A percentile compares a stretch with the other conserved stretches of the same genome.
Evolutionary conservation across 2,888 invertebrate species (phyloP).

Genomic region (Torymus auratus): DNA sequence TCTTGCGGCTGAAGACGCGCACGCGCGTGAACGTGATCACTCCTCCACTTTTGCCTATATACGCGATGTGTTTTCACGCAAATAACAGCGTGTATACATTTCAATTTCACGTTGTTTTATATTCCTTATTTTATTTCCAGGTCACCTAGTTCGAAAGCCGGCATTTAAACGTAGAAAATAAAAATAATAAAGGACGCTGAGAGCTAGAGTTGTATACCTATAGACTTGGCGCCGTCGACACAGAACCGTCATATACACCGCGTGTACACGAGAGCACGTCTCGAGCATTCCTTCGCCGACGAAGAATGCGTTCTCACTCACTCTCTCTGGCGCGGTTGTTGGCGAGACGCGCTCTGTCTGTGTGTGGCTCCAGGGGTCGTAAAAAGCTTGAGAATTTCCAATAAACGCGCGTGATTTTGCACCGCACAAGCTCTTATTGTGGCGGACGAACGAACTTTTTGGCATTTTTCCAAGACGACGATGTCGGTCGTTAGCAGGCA

Average conservation of each 20-base stretch:
- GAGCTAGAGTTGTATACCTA: background rate
- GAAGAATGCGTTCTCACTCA: background rate
- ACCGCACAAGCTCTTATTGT: background rate
- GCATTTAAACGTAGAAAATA: slow-evolving; percentile 9
- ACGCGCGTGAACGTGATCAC: too few species aligned
- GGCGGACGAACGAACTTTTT: too few species aligned
- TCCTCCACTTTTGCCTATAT: too few species aligned
- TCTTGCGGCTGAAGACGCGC: too few species aligned
- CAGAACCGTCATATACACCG: background rate
- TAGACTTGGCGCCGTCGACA: background rate
- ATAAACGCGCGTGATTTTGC: background rate
- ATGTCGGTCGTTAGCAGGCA: too few species aligned
- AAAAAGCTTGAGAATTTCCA: background rate
- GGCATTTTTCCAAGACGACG: background rate
- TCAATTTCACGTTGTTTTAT: background rate
- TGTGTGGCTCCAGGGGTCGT: background rate
- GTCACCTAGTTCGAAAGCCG: slow-evolving; percentile 8
- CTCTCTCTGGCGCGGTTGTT: too few species aligned
- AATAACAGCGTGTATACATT: background rate
- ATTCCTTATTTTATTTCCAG: slow-evolving; percentile 9
- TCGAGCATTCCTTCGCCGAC: background rate
- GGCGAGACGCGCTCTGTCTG: too few species aligned
- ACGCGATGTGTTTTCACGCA: too few species aligned
- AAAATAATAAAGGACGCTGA: background rate
- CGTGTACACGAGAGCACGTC: too few species aligned